Percentiles rank a stretch among this genome's conserved stretches.
Evolutionary conservation across 64 coral and sea anemone species (phyloP).

Genomic region (Pocillopora damicornis): DNA sequence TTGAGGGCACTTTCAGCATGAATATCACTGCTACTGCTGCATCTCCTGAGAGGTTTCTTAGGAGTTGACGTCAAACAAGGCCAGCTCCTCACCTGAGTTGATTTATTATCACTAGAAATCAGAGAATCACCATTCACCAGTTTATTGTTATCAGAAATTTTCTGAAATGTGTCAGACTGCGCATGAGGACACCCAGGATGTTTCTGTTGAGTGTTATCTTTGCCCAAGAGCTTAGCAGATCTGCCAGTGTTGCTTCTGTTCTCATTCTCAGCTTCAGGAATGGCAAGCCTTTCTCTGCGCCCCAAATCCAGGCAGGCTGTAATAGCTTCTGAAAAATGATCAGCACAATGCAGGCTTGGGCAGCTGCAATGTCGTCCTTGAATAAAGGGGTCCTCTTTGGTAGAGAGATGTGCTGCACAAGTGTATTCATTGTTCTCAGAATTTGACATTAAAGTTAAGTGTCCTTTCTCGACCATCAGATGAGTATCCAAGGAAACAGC

Average conservation of each 20-base stretch:
- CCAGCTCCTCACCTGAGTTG: constrained; percentile 14
- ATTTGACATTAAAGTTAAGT: neutral
- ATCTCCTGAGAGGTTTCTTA: neutral
- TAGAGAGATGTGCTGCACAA: neutral
- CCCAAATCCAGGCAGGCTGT: constrained; percentile 51
- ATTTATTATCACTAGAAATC: neutral
- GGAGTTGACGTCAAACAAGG: constrained; percentile 31
- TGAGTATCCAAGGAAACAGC: constrained; percentile 59
- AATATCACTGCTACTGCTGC: constrained; percentile 19
- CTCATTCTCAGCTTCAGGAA: neutral
- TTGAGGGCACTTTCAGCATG: neutral
- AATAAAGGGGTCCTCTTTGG: constrained; percentile 51
- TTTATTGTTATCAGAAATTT: constrained; percentile 2
- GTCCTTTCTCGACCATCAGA: constrained; percentile 7
- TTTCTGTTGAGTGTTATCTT: neutral
- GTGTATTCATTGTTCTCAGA: neutral
- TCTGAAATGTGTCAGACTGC: neutral
- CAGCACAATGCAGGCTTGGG: constrained; percentile 46
- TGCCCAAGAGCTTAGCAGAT: no score
- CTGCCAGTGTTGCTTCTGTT: neutral
- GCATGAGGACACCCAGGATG: neutral
- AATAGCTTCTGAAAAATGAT: constrained; percentile 48
- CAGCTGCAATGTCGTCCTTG: constrained; percentile 76
- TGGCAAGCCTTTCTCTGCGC: constrained; percentile 4
- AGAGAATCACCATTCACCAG: neutral